phyloP scores from a whole-genome alignment of 2,888 invertebrate species.

The Fissipunctia ypsillon region DNA sequence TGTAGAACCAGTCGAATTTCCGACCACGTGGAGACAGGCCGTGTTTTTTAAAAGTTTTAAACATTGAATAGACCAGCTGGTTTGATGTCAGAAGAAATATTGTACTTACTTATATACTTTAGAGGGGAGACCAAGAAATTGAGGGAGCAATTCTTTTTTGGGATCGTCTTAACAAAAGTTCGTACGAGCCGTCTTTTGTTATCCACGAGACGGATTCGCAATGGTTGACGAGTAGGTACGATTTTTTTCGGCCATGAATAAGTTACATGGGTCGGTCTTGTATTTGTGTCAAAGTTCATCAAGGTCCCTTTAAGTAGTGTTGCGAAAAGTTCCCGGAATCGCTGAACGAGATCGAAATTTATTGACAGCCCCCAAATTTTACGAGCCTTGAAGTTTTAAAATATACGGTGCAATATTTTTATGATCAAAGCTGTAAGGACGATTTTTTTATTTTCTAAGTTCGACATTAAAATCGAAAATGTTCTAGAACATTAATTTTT shows the following conservation, averaged over 20 bases:
- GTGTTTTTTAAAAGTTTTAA: constrained; percentile 71
- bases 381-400: constrained; percentile 23
- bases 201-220: constrained; percentile 80
- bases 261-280: constrained; percentile 76
- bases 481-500: background rate
- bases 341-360: constrained; percentile 43
- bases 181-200: constrained; percentile 77
- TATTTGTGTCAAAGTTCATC: constrained; percentile 86
- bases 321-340: constrained; percentile 40
- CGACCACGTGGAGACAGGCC: constrained; percentile 84
- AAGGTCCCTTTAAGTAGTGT: constrained; percentile 65
- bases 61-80: constrained; percentile 88
- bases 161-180: constrained; percentile 74
- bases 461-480: background rate
- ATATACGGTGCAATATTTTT: constrained; percentile 28
- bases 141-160: constrained; percentile 81
- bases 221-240: constrained; percentile 71
- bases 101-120: constrained; percentile 82
- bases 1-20: constrained; percentile 77
- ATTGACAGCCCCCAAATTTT: constrained; percentile 52
- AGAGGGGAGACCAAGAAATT: constrained; percentile 81
- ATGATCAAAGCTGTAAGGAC: background rate
- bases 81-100: constrained; percentile 84
- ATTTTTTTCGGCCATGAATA: constrained; percentile 75
- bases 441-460: background rate